Percentiles rank a stretch among this genome's conserved stretches.
These are phyloP conservation scores for Eriosoma lanigerum DNA, from an alignment of 1,140 invertebrate genomes.

Conservation along the genomic window DNA sequence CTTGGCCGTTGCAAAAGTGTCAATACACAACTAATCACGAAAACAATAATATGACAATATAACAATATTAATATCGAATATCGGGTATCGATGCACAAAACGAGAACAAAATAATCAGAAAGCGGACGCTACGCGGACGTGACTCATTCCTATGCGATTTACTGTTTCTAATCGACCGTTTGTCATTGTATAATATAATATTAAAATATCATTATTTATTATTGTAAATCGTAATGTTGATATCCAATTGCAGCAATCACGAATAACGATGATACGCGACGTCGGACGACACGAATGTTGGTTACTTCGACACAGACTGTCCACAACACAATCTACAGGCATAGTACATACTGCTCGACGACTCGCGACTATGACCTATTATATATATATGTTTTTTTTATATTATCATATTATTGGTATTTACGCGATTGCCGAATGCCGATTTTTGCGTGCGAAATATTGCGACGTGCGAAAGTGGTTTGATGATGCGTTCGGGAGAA, in stretches of 20 bases:
- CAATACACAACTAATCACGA: too few relatives aligned
- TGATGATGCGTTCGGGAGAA: too few relatives aligned
- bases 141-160: constrained; percentile 16
- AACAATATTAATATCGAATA: neutral
- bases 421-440: too few relatives aligned
- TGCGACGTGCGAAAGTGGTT: too few relatives aligned
- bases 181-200: neutral
- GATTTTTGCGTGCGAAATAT: too few relatives aligned
- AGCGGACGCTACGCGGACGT: constrained; percentile 2
- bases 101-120: neutral
- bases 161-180: constrained; percentile 13
- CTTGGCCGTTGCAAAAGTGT: constrained; percentile 12
- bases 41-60: neutral
- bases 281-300: neutral
- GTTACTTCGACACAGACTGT: neutral
- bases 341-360: too few relatives aligned
- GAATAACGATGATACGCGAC: neutral
- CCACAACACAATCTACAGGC: too few relatives aligned
- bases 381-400: too few relatives aligned
- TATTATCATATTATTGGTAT: too few relatives aligned
- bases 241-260: neutral
- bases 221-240: neutral
- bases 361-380: too few relatives aligned
- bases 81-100: too few relatives aligned
- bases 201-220: neutral